Conservation (phyloP, 2,113 vertebrate genomes). For the Brachyistius frenatus region DNA sequence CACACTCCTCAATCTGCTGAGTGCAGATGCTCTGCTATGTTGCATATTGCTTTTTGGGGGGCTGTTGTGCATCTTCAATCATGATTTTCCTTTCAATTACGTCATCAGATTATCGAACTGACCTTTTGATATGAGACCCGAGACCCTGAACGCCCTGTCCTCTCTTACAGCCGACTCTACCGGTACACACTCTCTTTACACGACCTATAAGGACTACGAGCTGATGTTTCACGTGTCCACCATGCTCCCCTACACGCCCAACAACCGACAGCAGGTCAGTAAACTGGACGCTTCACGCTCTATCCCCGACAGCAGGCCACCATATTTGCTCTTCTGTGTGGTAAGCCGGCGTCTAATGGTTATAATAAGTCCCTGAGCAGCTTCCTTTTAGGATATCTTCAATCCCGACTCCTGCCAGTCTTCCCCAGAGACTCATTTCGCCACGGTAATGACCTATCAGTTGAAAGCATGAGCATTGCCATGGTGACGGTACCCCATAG, state of each 20-base stretch:
- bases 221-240: slow-evolving; percentile 99
- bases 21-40: slow-evolving; percentile 23
- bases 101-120: slow-evolving; percentile 14
- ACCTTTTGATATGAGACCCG: neutral
- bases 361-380: slow-evolving; percentile 56
- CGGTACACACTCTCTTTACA: slow-evolving; percentile 97
- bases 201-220: slow-evolving; percentile 98
- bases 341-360: slow-evolving; percentile 7
- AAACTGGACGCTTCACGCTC: neutral
- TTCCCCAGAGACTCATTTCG: slow-evolving; percentile 61
- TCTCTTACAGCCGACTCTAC: slow-evolving; percentile 93
- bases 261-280: slow-evolving; percentile 96
- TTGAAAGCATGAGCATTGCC: slow-evolving; percentile 54
- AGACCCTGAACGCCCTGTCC: slow-evolving; percentile 13
- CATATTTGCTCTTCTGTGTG: slow-evolving; percentile 10
- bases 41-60: neutral
- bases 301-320: neutral
- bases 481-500: slow-evolving; percentile 64
- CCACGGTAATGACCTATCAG: slow-evolving; percentile 71
- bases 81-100: slow-evolving; percentile 13
- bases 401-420: slow-evolving; percentile 52
- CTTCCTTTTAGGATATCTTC: slow-evolving; percentile 50
- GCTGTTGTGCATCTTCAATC: slow-evolving; percentile 23
- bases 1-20: slow-evolving; percentile 32
- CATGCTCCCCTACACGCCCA: slow-evolving; percentile 96